Evolutionary conservation across 2,888 invertebrate species (phyloP).

Genomic region (Euspilapteryx auroguttella): DNA sequence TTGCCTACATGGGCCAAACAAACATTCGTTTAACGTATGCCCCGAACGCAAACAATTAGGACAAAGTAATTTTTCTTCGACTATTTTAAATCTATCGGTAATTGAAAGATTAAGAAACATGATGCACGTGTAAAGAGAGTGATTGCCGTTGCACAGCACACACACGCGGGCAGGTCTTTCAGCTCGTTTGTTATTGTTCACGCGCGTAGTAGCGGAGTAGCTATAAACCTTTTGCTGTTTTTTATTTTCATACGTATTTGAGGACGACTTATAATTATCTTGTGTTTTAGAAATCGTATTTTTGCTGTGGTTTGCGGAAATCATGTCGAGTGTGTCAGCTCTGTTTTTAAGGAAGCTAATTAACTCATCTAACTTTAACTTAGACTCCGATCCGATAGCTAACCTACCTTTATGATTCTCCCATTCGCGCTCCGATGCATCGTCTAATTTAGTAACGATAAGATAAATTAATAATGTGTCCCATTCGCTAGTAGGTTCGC

Average conservation of each 20-base stretch:
- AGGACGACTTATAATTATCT: background rate
- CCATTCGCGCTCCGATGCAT: slow-evolving; percentile 10
- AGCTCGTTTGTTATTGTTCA: background rate
- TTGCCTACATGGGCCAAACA: background rate
- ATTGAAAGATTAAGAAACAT: background rate
- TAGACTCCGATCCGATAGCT: too few relatives aligned
- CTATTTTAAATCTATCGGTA: background rate
- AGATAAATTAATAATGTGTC: slow-evolving; percentile 11
- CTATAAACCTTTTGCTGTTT: background rate
- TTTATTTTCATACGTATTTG: too few relatives aligned
- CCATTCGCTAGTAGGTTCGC: slow-evolving; percentile 11
- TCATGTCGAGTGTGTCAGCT: background rate
- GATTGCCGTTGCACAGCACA: background rate
- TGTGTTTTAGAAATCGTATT: background rate
- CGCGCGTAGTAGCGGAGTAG: background rate
- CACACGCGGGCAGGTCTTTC: background rate
- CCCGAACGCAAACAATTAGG: background rate
- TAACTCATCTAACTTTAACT: background rate
- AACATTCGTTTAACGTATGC: background rate
- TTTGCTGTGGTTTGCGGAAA: background rate
- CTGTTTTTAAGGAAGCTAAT: background rate
- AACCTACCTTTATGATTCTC: slow-evolving; percentile 8
- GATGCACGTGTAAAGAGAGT: slow-evolving; percentile 1
- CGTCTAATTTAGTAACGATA: slow-evolving; percentile 11
- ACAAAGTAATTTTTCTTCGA: background rate